Base-by-base conservation (phyloP, 1,140 invertebrate species). In the Phymorhynchus buccinoides region DNA sequence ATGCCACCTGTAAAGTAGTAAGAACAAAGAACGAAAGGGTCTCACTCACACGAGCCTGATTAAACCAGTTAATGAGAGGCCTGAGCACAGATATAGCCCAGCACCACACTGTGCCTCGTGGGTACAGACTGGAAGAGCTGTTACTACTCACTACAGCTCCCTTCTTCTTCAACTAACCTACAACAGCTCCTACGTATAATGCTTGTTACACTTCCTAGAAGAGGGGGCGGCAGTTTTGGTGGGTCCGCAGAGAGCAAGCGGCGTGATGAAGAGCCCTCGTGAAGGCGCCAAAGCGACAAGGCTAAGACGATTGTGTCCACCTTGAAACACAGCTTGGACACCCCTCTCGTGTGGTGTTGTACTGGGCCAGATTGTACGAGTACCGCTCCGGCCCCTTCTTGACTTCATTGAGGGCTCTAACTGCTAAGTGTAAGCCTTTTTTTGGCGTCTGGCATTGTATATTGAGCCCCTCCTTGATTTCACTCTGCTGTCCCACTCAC, bases 261-360 rank as follows among this genome's bases (percentile, higher is more conserved):
- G 56, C 73, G 73, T 75, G 39, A 75, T 75, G 73, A 75, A 75
- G 73, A 75, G 73, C 73, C 73, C 73, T 75, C 73, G 73, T 75
- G 73, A 75, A 22, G 73, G 73, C 73, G 73, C 14, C 73, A 75
- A 75, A 75, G 73, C 73, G 73, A 75, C 73, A 75, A 75, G 37
- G 37, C 73, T 42, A 75, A 75, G 73, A 75, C 73, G 73, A 75
- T 75, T 75, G 73, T 75, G 35, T 75, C 73, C 41, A 75, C n/a
- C n/a, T n/a, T 75, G 73, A 75, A 75, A 75, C 73, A 75, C 41
- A 75, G 42, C 6, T 30, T 22, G 37, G 73, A 16, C 39, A 39
- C 18, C n/a, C n/a, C 73, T 75, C 73, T 75, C 73, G 73, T 1
- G 3, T 73, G 6, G 22, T 32, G 30, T n/a, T n/a, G n/a, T 66